phyloP scores from a whole-genome alignment of 2,797 vertebrate genomes.

The Ibycter americanus region DNA sequence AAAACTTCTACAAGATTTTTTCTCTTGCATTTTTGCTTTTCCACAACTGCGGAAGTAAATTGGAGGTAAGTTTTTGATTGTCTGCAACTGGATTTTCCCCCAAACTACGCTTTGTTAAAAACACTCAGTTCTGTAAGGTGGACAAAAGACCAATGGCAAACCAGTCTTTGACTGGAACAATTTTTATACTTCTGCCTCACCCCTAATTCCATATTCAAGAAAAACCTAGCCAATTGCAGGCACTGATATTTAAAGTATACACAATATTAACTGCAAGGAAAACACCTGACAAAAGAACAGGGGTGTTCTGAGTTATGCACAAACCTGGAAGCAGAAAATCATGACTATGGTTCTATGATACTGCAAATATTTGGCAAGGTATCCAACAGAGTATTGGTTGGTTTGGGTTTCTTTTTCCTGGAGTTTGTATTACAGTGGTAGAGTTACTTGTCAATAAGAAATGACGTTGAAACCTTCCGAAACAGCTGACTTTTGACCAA shows the following conservation, averaged over 20 bases:
- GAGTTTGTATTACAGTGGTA: neutral
- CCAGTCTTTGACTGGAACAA: neutral
- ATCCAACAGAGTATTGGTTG: neutral
- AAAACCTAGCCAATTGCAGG: neutral
- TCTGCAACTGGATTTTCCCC: neutral
- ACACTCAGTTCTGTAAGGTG: neutral
- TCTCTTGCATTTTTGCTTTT: neutral
- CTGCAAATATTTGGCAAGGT: neutral
- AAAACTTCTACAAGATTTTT: neutral
- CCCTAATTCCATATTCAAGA: neutral
- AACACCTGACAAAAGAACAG: rapidly evolving
- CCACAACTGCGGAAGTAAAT: neutral
- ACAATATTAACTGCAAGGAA: neutral
- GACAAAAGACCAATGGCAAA: neutral
- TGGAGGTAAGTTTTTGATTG: neutral
- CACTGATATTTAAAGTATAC: neutral
- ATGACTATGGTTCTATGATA: neutral
- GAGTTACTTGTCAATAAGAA: neutral
- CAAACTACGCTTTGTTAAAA: neutral
- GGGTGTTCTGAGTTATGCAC: rapidly evolving
- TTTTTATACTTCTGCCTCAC: neutral
- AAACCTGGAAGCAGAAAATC: neutral
- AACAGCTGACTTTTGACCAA: neutral
- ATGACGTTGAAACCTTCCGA: neutral
- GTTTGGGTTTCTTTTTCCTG: neutral